phyloP scores from a whole-genome alignment of 2,888 invertebrate species.

The Pterobdella sp. region DNA sequence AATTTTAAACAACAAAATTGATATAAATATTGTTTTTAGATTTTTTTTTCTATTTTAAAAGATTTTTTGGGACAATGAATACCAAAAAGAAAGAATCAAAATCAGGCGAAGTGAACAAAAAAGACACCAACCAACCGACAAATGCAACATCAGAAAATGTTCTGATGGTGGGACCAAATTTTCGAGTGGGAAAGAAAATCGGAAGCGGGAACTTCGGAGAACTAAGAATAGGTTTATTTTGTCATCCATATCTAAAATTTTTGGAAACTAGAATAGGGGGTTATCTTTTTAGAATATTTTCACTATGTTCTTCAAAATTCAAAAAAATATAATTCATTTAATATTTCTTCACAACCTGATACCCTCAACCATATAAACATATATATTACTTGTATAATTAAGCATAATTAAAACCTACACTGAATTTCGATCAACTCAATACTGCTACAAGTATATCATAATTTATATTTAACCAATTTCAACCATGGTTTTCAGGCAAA shows the following conservation, averaged over 20 bases:
- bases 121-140: too few species aligned
- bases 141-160: not conserved
- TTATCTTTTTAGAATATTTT: not conserved
- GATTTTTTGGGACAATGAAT: not conserved
- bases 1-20: too few species aligned
- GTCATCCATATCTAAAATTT: not conserved
- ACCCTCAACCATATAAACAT: not conserved
- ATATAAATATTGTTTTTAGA: too few species aligned
- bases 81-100: not conserved
- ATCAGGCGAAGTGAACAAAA: not conserved
- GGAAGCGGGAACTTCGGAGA: constrained; percentile 99
- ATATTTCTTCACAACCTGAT: not conserved
- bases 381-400: constrained; percentile 10
- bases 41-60: too few species aligned
- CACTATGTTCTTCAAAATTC: not conserved
- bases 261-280: not conserved
- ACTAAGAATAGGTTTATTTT: constrained; percentile 77
- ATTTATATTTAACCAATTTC: too few species aligned
- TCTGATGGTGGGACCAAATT: constrained; percentile 91
- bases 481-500: too few species aligned
- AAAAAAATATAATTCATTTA: not conserved
- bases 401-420: too few species aligned
- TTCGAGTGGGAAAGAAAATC: constrained; percentile 99
- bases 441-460: too few species aligned
- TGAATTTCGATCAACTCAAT: too few species aligned